Evolutionary conservation across 2,113 vertebrate genomes (phyloP), one percentile per base, ranked within the genome.

Genomic region (Dicerorhinus sumatrensis): DNA sequence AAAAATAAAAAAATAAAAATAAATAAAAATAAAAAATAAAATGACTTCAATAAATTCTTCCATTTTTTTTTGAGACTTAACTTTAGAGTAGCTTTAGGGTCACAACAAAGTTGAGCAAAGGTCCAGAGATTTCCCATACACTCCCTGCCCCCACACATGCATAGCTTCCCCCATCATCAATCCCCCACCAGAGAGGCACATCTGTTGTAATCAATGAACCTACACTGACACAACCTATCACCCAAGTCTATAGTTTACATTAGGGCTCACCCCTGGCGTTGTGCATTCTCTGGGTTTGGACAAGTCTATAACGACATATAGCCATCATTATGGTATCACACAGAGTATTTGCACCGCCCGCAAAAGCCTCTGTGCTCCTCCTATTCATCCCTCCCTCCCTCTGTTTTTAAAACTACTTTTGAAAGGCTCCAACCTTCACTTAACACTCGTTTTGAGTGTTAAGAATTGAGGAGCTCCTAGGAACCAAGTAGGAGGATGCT

Each of bases 71-170:
- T 10, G 27, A 89, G 56, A n/a, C 5, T 42, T 42, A 42, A 42
- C 42, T 33, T 69, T 18, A 51, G 48, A 58, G 48, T 3, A 25
- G 36, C 25, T 81, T 70, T 58, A 69, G 67, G 56, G 36, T 63
- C n/a, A 51, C 42, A 39, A 17, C 39, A 83, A 39, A 75, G 63
- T 0, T 63, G 23, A 62, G 23, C 0, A 2, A 73, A 10, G 67
- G 86, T 10, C 3, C 25, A n/a, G 29, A 75, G 8, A 6, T 62
- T 17, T n/a, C 36, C 29, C 39, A 2, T 2, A 1, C 23, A 4
- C 11, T 6, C 29, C 21, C 2, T 25, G 13, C 4, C 14, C 58
- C 29, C 2, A 3, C 7, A 5, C 2, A 5, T 11, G n/a, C 62
- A 33, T 0, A 21, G 58, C 10, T 42, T 20, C 46, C 14, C 4